phyloP scores from a whole-genome alignment of 2,888 invertebrate genomes.

The Lycia hirtaria region DNA sequence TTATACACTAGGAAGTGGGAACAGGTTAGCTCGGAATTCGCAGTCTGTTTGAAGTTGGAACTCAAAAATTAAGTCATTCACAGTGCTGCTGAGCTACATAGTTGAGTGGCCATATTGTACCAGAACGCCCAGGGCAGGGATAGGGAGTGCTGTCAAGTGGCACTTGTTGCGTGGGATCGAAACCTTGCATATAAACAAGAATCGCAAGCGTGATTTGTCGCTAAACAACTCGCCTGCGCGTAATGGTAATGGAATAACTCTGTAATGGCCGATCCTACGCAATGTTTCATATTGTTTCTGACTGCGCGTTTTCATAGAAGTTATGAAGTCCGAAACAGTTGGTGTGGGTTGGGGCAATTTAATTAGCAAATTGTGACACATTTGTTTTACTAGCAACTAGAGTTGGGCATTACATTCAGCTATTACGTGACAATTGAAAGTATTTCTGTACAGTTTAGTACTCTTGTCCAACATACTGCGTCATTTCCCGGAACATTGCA shows the following conservation, averaged over 20 bases:
- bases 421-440: slow-evolving; percentile 19
- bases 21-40: not conserved
- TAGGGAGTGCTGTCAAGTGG: slow-evolving; percentile 58
- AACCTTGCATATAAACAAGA: slow-evolving; percentile 64
- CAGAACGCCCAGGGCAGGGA: slow-evolving; percentile 32
- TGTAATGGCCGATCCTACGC: slow-evolving; percentile 18
- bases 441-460: slow-evolving; percentile 23
- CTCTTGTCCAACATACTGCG: slow-evolving; percentile 42
- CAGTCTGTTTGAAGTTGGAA: not conserved
- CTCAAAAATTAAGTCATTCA: not conserved
- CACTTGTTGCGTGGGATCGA: slow-evolving; percentile 75
- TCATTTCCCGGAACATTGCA: slow-evolving; percentile 65
- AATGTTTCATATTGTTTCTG: not conserved
- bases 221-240: slow-evolving; percentile 55
- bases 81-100: not conserved
- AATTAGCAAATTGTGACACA: not conserved
- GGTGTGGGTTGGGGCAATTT: not conserved
- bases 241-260: slow-evolving; percentile 54
- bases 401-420: not conserved
- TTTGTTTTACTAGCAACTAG: not conserved
- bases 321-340: not conserved
- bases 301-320: not conserved
- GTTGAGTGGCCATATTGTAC: slow-evolving; percentile 9
- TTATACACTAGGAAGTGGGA: not conserved
- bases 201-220: slow-evolving; percentile 66